Conservation (phyloP, 2,797 vertebrate species). For the Dendrocincla fuliginosa region DNA sequence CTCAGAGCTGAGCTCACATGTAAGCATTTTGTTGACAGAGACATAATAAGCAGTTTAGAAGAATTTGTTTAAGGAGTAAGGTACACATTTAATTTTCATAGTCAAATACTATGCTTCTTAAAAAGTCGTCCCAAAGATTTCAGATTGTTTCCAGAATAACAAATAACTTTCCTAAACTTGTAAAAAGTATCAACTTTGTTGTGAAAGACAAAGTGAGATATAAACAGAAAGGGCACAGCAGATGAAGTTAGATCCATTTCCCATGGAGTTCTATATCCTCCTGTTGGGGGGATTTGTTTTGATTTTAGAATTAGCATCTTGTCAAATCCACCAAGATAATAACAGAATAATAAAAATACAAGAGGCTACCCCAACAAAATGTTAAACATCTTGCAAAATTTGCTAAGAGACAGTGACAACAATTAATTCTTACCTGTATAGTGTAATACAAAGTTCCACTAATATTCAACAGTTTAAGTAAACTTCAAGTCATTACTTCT, state of each 20-base stretch:
- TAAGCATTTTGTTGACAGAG: slow-evolving; percentile 70
- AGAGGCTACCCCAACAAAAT: neutral
- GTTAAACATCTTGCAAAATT: neutral
- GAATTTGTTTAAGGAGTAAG: slow-evolving; percentile 68
- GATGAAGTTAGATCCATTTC: neutral
- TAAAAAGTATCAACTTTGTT: slow-evolving; percentile 35
- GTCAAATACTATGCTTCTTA: slow-evolving; percentile 51
- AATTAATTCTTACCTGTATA: neutral
- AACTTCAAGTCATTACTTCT: neutral
- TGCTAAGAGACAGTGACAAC: neutral
- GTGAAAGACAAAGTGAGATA: slow-evolving; percentile 3
- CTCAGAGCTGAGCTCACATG: slow-evolving; percentile 15
- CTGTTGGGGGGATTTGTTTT: neutral
- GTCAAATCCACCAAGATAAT: neutral
- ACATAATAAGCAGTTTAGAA: slow-evolving; percentile 68
- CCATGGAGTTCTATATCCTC: neutral
- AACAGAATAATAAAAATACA: neutral
- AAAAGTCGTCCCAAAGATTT: slow-evolving; percentile 71
- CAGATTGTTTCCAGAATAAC: slow-evolving; percentile 23
- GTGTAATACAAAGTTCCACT: neutral
- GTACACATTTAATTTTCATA: slow-evolving; percentile 73
- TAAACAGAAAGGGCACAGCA: neutral
- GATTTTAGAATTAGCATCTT: neutral
- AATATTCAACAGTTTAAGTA: neutral
- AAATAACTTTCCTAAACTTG: slow-evolving; percentile 4